phyloP scores from a whole-genome alignment of 2,888 invertebrate genomes.

The Argynnis bischoffii region DNA sequence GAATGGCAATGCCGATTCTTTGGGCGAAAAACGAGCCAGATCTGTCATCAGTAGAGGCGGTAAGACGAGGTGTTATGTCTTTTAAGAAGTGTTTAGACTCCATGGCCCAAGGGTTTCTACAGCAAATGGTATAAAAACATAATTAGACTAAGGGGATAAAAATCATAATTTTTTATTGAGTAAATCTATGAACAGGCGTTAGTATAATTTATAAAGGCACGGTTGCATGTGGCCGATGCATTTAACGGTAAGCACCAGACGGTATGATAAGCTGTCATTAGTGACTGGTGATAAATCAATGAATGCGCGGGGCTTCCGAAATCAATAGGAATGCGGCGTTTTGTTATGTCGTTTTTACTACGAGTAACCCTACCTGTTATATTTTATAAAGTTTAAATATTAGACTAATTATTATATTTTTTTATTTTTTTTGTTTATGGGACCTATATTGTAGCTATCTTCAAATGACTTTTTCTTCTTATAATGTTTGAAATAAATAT shows the following conservation, averaged over 20 bases:
- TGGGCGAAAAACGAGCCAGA: too few species aligned
- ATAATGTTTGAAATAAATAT: too few species aligned
- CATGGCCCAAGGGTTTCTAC: too few species aligned
- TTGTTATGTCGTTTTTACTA: conserved; percentile 5
- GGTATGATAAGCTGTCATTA: conserved; percentile 18
- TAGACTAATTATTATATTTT: too few species aligned
- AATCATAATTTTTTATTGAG: not conserved
- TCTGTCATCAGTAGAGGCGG: too few species aligned
- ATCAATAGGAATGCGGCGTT: conserved; percentile 22
- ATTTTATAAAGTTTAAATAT: not conserved
- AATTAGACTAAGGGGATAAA: not conserved
- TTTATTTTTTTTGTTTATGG: too few species aligned
- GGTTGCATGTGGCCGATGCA: conserved; percentile 6
- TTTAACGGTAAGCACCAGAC: conserved; percentile 4
- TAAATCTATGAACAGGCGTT: not conserved
- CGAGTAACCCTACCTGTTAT: not conserved
- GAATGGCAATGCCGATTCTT: too few species aligned
- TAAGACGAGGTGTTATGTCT: too few species aligned
- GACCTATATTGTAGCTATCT: too few species aligned
- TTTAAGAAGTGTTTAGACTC: too few species aligned
- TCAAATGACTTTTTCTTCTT: too few species aligned
- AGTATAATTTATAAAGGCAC: conserved; percentile 1
- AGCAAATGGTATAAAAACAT: too few species aligned
- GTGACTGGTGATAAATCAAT: conserved; percentile 24
- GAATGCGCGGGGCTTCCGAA: conserved; percentile 25